A percentile compares a stretch with the other conserved stretches of the same genome.
These are phyloP conservation scores for Toxotes chatareus DNA, from an alignment of 2,113 vertebrate species.

Conservation along the genomic window DNA sequence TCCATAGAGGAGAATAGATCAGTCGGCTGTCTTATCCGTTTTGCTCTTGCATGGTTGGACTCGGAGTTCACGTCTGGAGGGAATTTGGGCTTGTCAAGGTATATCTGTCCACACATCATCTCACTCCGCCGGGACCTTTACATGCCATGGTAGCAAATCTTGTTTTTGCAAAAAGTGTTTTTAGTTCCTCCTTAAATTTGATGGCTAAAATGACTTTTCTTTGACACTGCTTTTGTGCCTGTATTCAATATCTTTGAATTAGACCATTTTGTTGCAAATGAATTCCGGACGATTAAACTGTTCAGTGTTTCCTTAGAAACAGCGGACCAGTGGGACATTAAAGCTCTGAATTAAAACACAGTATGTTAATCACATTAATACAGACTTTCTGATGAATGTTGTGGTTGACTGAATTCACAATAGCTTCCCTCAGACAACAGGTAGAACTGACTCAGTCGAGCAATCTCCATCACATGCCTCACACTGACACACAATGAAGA, in stretches of 20 bases:
- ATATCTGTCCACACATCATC: constrained; percentile 34
- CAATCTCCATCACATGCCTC: neutral
- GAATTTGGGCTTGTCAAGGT: constrained; percentile 61
- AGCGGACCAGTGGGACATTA: neutral
- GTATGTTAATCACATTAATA: constrained; percentile 2
- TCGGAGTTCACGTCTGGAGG: constrained; percentile 33
- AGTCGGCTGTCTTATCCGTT: constrained; percentile 54
- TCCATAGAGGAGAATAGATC: constrained; percentile 52
- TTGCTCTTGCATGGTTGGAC: constrained; percentile 49
- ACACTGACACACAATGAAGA: neutral
- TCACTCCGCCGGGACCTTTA: neutral
- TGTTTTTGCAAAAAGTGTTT: neutral
- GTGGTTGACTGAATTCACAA: neutral
- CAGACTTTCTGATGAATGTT: neutral
- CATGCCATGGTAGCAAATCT: neutral
- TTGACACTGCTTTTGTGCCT: neutral
- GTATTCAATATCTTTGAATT: neutral
- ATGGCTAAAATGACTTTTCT: neutral
- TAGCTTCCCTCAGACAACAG: neutral
- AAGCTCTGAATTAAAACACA: neutral
- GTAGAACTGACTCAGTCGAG: constrained; percentile 1
- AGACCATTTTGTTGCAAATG: neutral
- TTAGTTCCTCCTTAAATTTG: neutral
- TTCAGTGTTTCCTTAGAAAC: constrained; percentile 3
- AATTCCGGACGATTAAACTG: neutral